Conservation (phyloP, 2,113 vertebrate genomes). For the Plectropomus leopardus region DNA sequence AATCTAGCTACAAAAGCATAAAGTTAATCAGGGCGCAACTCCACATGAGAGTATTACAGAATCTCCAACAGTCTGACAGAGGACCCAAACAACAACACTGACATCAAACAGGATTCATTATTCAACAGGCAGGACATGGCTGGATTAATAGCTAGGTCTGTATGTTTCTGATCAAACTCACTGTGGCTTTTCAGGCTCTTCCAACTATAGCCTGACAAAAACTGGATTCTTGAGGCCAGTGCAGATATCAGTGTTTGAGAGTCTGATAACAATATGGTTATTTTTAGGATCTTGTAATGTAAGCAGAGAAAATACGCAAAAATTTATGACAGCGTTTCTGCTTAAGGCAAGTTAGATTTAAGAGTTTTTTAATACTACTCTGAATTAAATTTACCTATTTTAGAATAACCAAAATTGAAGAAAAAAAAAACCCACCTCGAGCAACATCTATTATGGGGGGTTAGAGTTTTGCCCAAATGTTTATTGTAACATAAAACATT, state of each 20-base stretch:
- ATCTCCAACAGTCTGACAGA: constrained; percentile 42
- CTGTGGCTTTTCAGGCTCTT: background rate
- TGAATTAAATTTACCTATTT: too few species aligned
- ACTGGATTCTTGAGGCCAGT: background rate
- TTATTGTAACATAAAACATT: too few species aligned
- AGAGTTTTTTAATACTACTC: too few species aligned
- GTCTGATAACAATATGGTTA: too few species aligned
- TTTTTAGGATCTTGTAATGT: background rate
- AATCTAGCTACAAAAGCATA: constrained; percentile 53
- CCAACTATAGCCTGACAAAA: background rate
- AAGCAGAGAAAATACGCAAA: background rate
- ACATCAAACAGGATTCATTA: constrained; percentile 50
- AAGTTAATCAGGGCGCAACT: constrained; percentile 59
- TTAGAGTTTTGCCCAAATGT: too few species aligned
- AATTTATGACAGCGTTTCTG: background rate
- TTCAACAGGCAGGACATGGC: constrained; percentile 44
- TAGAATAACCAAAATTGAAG: too few species aligned
- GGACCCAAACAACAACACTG: constrained; percentile 49
- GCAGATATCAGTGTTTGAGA: background rate
- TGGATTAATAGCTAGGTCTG: constrained; percentile 27
- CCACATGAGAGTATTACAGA: constrained; percentile 26
- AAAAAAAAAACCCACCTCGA: too few species aligned
- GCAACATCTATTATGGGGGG: too few species aligned
- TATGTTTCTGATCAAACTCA: constrained; percentile 30
- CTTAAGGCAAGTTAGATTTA: too few species aligned